phyloP scores from a whole-genome alignment of 1,140 invertebrate species.

The Oedothorax gibbosus region DNA sequence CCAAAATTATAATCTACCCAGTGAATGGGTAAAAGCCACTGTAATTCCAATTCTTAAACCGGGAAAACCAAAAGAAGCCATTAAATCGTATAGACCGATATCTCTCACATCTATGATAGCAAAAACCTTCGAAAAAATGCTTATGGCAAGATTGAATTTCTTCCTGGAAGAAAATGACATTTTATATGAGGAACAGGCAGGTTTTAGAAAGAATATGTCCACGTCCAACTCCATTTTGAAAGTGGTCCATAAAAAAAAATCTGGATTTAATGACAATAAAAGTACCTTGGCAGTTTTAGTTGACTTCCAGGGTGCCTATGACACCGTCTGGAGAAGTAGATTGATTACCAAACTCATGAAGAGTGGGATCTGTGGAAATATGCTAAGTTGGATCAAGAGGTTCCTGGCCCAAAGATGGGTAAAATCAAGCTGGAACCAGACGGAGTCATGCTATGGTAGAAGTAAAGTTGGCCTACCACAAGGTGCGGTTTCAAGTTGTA shows the following conservation, averaged over 20 bases:
- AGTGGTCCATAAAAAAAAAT: not conserved
- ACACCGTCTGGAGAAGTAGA: conserved; percentile 1
- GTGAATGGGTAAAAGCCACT: not conserved
- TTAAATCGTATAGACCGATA: not conserved
- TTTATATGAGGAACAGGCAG: conserved; percentile 2
- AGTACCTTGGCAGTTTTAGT: not conserved
- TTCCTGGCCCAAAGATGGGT: not conserved
- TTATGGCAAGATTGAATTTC: not conserved
- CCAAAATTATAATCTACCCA: not conserved
- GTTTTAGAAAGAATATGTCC: not conserved
- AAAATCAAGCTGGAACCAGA: not conserved
- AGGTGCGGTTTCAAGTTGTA: conserved; percentile 2
- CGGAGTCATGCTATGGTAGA: not conserved
- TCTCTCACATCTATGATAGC: not conserved
- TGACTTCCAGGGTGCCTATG: conserved; percentile 7
- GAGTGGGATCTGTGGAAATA: not conserved
- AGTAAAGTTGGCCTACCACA: not conserved
- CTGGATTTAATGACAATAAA: not conserved
- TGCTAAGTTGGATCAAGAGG: not conserved
- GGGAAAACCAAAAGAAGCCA: not conserved
- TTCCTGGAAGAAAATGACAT: not conserved
- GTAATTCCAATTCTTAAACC: conserved; percentile 8
- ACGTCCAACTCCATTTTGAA: not conserved
- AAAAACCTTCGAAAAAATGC: not conserved
- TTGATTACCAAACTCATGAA: not conserved